phyloP scores from a whole-genome alignment of 2,113 vertebrate genomes.

The Pteronura brasiliensis region DNA sequence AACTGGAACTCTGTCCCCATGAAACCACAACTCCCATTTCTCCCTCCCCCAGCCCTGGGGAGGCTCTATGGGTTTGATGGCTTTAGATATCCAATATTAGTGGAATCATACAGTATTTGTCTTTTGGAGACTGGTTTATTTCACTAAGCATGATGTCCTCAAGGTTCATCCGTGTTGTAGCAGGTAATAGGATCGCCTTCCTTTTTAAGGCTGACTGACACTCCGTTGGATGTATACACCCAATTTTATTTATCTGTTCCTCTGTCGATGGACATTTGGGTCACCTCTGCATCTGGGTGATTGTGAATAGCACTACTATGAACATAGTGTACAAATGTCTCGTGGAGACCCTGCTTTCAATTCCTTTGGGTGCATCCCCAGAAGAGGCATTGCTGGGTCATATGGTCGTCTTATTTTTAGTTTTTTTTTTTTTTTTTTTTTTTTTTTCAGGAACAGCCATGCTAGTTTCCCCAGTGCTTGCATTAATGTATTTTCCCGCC shows the following conservation, averaged over 20 bases:
- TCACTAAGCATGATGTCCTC: background rate
- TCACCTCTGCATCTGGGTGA: background rate
- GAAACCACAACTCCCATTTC: background rate
- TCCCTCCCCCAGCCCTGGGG: background rate
- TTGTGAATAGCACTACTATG: background rate
- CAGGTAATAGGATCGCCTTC: background rate
- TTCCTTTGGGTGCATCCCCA: background rate
- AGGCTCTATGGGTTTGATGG: background rate
- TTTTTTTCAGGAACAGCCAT: background rate
- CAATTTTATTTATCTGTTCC: background rate
- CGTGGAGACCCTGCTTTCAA: background rate
- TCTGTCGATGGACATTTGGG: background rate
- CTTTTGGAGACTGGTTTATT: background rate
- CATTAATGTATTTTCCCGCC: background rate
- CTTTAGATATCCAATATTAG: background rate
- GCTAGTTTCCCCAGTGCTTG: background rate
- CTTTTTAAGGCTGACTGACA: background rate
- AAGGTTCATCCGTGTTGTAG: background rate
- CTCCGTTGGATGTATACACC: fast-evolving
- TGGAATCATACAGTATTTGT: background rate
- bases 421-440: background rate
- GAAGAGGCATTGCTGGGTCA: background rate
- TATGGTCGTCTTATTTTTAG: background rate
- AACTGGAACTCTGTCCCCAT: background rate
- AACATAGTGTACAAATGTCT: background rate